phyloP scores from a whole-genome alignment of 2,888 invertebrate genomes.

The Latrodectus hesperus region DNA sequence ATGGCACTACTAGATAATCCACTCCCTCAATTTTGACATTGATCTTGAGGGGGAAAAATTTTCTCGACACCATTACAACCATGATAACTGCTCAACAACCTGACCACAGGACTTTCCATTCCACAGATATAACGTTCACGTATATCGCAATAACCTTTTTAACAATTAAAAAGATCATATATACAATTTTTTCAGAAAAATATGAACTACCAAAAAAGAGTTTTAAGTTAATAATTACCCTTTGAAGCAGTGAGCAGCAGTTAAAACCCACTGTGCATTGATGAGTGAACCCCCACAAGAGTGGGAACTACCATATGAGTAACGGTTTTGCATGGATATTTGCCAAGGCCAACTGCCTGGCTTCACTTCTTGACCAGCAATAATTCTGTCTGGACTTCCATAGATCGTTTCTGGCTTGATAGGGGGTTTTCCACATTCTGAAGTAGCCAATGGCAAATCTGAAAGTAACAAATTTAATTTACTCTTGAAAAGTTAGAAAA shows the following conservation, averaged over 20 bases:
- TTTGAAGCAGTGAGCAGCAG: conserved; percentile 70
- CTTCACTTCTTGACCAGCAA: conserved; percentile 62
- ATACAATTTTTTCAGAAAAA: too few relatives aligned
- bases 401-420: conserved; percentile 26
- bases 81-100: too few relatives aligned
- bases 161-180: too few relatives aligned
- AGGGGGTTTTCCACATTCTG: conserved; percentile 35
- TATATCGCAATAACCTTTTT: too few relatives aligned
- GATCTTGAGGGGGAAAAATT: too few relatives aligned
- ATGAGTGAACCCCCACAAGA: conserved; percentile 68
- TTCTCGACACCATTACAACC: too few relatives aligned
- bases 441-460: conserved; percentile 22
- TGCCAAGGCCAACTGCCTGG: conserved; percentile 69
- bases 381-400: conserved; percentile 55
- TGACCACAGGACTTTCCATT: too few relatives aligned
- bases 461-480: background rate
- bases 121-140: too few relatives aligned
- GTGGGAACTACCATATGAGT: conserved; percentile 45
- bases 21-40: too few relatives aligned
- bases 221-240: conserved; percentile 5
- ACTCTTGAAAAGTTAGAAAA: too few relatives aligned
- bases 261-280: conserved; percentile 68
- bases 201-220: too few relatives aligned
- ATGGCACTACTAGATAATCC: too few relatives aligned
- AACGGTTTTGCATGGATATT: background rate